phyloP scores from a whole-genome alignment of 2,888 invertebrate species.

The Pyrocoelia pectoralis region DNA sequence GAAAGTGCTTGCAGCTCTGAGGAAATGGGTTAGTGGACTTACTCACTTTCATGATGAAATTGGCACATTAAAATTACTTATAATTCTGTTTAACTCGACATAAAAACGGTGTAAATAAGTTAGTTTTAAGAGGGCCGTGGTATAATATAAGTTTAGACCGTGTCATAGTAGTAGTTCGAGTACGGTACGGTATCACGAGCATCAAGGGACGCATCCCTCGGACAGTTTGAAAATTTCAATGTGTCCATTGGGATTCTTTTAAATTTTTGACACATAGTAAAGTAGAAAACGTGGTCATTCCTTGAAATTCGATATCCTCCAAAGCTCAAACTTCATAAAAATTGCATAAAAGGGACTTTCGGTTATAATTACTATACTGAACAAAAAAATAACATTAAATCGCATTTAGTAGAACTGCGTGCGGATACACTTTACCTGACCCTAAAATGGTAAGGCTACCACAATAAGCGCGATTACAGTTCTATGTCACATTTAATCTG shows the following conservation, averaged over 20 bases:
- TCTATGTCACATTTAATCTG: constrained; percentile 63
- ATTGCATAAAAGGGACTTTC: not conserved
- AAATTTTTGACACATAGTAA: constrained; percentile 63
- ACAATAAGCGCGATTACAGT: constrained; percentile 63
- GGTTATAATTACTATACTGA: not conserved
- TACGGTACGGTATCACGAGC: constrained; percentile 53
- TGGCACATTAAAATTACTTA: no score
- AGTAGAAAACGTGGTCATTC: constrained; percentile 60
- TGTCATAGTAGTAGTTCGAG: constrained; percentile 28
- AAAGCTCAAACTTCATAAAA: constrained; percentile 16
- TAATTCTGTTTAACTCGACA: no score
- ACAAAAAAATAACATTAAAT: not conserved
- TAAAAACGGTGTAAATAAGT: no score
- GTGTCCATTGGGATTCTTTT: constrained; percentile 59
- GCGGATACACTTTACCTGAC: constrained; percentile 33
- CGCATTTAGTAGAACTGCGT: no score
- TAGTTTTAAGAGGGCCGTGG: no score
- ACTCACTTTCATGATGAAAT: no score
- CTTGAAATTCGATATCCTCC: constrained; percentile 53
- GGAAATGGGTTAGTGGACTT: no score
- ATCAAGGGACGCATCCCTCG: constrained; percentile 59
- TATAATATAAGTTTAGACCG: constrained; percentile 7
- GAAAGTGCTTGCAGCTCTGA: no score
- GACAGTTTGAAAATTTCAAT: constrained; percentile 62
- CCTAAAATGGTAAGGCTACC: constrained; percentile 47